Evolutionary conservation across 2,113 vertebrate genomes (phyloP).

Genomic region (Leucoraja erinaceus): DNA sequence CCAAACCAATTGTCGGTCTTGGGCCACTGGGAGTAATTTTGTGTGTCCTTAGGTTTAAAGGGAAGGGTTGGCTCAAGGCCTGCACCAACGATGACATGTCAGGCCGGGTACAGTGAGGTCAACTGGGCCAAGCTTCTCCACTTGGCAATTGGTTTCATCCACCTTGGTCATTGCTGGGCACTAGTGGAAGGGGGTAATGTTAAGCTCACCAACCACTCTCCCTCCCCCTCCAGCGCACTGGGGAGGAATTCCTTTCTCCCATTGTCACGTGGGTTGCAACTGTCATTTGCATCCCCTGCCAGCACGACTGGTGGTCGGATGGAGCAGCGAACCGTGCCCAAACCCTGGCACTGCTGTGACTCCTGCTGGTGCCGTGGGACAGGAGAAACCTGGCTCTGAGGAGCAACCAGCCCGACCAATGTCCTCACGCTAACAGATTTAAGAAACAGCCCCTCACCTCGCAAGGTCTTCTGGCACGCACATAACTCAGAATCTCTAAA

Average conservation of each 20-base stretch:
- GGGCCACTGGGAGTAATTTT: neutral
- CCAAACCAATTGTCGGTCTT: neutral
- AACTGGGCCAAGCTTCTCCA: neutral
- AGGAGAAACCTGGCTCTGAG: neutral
- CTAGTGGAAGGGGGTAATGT: neutral
- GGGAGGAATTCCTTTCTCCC: neutral
- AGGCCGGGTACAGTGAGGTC: neutral
- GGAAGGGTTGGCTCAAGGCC: neutral
- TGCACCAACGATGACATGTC: neutral
- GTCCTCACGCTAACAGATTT: too few relatives aligned
- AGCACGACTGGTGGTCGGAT: too few relatives aligned
- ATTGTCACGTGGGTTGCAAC: too few relatives aligned
- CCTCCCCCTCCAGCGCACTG: neutral
- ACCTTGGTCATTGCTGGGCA: neutral
- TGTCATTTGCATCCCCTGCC: neutral
- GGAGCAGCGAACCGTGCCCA: neutral
- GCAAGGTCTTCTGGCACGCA: neutral
- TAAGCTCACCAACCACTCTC: neutral
- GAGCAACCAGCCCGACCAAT: neutral
- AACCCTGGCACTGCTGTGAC: too few relatives aligned
- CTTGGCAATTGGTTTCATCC: too few relatives aligned
- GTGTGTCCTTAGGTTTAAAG: neutral
- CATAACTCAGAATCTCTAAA: too few relatives aligned
- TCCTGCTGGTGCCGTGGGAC: neutral
- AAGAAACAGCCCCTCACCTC: too few relatives aligned